Evolutionary conservation across 2,888 invertebrate species (phyloP).

Genomic region (Nemotelus pantherinus): DNA sequence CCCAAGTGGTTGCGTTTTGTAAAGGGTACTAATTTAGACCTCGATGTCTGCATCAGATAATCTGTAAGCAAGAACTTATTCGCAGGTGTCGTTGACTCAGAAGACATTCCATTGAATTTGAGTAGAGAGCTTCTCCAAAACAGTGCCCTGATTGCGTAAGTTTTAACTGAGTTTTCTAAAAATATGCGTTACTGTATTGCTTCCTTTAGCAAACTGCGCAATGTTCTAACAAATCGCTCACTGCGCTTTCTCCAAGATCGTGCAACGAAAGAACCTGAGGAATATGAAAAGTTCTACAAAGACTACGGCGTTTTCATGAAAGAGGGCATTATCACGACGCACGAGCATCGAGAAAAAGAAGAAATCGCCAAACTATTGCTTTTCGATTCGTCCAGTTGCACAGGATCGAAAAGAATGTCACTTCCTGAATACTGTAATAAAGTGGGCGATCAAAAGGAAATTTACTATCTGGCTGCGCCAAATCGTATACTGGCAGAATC

Average conservation of each 20-base stretch:
- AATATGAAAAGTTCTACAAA: slow-evolving; percentile 86
- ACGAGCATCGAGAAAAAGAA: slow-evolving; percentile 85
- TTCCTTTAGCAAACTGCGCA: slow-evolving; percentile 75
- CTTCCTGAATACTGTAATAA: slow-evolving; percentile 82
- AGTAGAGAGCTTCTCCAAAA: slow-evolving; percentile 96
- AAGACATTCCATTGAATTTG: slow-evolving; percentile 97
- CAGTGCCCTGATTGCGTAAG: slow-evolving; percentile 81
- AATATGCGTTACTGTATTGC: neutral
- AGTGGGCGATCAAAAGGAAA: slow-evolving; percentile 82
- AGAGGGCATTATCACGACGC: slow-evolving; percentile 91
- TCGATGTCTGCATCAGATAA: slow-evolving; percentile 60
- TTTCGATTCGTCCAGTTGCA: slow-evolving; percentile 88
- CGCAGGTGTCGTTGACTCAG: slow-evolving; percentile 90
- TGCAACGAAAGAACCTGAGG: slow-evolving; percentile 82
- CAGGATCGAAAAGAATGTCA: slow-evolving; percentile 76
- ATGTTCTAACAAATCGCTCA: slow-evolving; percentile 83
- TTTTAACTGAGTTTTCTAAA: neutral
- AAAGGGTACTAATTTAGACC: slow-evolving; percentile 69
- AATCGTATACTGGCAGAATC: slow-evolving; percentile 92
- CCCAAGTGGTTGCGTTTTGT: slow-evolving; percentile 96
- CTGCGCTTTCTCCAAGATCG: slow-evolving; percentile 87
- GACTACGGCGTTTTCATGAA: slow-evolving; percentile 94
- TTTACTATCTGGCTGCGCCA: slow-evolving; percentile 94
- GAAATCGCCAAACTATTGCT: slow-evolving; percentile 88
- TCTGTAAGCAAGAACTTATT: neutral